Conservation (phyloP, 2,888 invertebrate species). For the Chouioia cunea region DNA sequence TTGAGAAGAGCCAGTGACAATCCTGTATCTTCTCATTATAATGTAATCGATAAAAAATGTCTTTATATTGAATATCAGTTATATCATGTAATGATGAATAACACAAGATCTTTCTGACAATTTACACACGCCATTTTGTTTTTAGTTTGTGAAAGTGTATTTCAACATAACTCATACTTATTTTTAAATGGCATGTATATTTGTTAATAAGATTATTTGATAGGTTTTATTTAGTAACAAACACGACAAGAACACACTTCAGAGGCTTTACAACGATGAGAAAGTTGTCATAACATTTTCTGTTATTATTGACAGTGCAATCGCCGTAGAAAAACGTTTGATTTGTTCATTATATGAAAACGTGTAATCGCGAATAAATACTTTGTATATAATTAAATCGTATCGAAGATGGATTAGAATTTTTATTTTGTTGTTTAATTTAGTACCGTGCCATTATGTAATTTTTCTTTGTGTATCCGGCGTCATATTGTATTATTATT, state of each 20-base stretch:
- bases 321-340: constrained; percentile 33
- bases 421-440: constrained; percentile 40
- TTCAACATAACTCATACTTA: constrained; percentile 35
- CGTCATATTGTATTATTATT: constrained; percentile 29
- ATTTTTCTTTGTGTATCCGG: constrained; percentile 39
- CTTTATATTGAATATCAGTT: constrained; percentile 7
- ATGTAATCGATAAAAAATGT: neutral
- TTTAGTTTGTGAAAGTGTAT: constrained; percentile 1
- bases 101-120: constrained; percentile 17
- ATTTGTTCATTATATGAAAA: constrained; percentile 27
- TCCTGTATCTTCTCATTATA: constrained; percentile 36
- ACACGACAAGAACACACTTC: constrained; percentile 25
- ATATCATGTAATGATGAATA: constrained; percentile 17
- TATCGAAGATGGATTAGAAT: constrained; percentile 40
- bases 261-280: constrained; percentile 15
- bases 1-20: constrained; percentile 34
- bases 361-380: constrained; percentile 38
- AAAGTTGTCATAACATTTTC: constrained; percentile 21
- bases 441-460: constrained; percentile 49
- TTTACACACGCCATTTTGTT: constrained; percentile 15
- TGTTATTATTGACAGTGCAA: constrained; percentile 34
- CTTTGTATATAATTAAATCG: constrained; percentile 48
- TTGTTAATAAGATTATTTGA: constrained; percentile 66
- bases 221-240: constrained; percentile 52
- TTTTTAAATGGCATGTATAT: constrained; percentile 57